phyloP scores from a whole-genome alignment of 2,113 vertebrate species.

The Ameiurus melas region DNA sequence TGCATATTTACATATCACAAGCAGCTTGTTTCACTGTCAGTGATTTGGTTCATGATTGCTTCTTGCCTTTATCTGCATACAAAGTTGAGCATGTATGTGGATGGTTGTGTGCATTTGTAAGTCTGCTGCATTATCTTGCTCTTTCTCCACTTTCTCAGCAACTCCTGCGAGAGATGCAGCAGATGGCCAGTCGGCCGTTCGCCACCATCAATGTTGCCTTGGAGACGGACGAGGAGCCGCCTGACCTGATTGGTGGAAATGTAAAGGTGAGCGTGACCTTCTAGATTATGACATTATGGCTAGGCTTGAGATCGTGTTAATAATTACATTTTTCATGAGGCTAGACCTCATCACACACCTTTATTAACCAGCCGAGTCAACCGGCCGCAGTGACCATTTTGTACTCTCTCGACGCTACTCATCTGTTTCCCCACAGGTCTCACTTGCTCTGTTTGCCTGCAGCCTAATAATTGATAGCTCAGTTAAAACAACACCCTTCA shows the following conservation, averaged over 20 bases:
- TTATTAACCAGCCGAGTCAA: slow-evolving; percentile 36
- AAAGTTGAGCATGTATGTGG: background rate
- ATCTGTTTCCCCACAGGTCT: background rate
- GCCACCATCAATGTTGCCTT: slow-evolving; percentile 98
- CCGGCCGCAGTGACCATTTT: background rate
- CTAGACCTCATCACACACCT: background rate
- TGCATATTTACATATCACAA: background rate
- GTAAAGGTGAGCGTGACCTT: slow-evolving; percentile 85
- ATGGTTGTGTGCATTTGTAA: slow-evolving; percentile 26
- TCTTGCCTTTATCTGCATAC: background rate
- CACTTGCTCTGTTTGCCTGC: background rate
- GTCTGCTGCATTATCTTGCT: slow-evolving; percentile 50
- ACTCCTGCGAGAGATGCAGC: slow-evolving; percentile 99
- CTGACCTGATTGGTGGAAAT: slow-evolving; percentile 97
- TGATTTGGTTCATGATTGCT: background rate
- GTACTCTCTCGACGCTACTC: background rate
- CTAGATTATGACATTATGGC: slow-evolving; percentile 13
- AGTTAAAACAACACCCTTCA: slow-evolving; percentile 21
- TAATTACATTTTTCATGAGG: slow-evolving; percentile 39
- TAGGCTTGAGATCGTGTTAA: slow-evolving; percentile 15
- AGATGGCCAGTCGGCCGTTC: slow-evolving; percentile 99
- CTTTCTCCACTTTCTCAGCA: slow-evolving; percentile 78
- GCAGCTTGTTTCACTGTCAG: background rate
- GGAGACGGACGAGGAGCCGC: slow-evolving; percentile 97
- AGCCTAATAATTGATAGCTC: slow-evolving; percentile 14